Conservation (phyloP, 1,140 invertebrate genomes). For the Portunus trituberculatus region DNA sequence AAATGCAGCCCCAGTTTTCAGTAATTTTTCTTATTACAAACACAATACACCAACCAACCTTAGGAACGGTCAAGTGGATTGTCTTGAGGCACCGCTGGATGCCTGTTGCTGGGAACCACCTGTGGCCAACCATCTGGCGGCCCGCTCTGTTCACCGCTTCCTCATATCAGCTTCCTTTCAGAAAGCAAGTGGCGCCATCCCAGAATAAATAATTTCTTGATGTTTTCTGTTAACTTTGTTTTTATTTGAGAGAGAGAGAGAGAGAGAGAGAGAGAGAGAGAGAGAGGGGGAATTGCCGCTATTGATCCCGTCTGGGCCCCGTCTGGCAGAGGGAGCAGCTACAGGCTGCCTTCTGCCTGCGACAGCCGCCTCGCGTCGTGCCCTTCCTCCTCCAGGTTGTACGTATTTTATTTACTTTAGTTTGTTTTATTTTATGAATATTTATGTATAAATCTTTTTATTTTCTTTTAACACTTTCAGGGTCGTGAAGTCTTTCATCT, state of each 20-base stretch:
- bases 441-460: neutral
- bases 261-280: neutral
- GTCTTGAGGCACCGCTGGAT: neutral
- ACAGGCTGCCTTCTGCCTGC: neutral
- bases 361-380: neutral
- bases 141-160: neutral
- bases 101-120: slow-evolving; percentile 60
- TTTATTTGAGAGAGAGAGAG: neutral
- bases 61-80: neutral
- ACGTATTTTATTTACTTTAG: neutral
- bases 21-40: neutral
- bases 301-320: slow-evolving; percentile 68
- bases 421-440: neutral
- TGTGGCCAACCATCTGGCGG: slow-evolving; percentile 58
- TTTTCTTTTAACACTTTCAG: slow-evolving; percentile 62
- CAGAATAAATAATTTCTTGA: neutral
- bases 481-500: slow-evolving; percentile 75
- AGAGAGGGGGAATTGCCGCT: slow-evolving; percentile 32
- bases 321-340: slow-evolving; percentile 54
- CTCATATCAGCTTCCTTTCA: neutral
- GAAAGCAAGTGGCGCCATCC: neutral
- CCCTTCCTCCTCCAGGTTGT: neutral
- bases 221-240: neutral
- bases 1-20: neutral
- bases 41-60: neutral